phyloP scores from a whole-genome alignment of 2,113 vertebrate species.

The Ceyx margarethae region DNA sequence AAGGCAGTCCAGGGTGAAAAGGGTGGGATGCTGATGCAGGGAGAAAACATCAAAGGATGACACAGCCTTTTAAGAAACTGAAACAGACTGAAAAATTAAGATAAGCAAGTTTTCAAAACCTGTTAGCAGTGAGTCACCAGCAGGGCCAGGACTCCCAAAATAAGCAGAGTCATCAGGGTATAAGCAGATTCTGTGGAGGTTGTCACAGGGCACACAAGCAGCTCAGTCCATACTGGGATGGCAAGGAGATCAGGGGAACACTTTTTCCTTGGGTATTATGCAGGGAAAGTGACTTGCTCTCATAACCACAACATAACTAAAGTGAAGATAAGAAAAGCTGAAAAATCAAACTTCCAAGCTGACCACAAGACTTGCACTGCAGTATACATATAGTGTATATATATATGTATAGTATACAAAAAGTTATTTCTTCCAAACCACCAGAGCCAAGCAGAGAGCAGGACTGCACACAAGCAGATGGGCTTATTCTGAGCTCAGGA shows the following conservation, averaged over 20 bases:
- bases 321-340: not conserved
- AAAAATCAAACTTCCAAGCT: not conserved
- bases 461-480: not conserved
- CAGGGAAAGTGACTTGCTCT: not conserved
- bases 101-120: not conserved
- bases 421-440: not conserved
- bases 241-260: not conserved
- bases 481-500: not conserved
- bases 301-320: not conserved
- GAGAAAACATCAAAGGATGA: slow-evolving; percentile 53
- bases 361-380: not conserved
- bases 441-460: not conserved
- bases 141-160: not conserved
- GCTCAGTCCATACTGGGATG: not conserved
- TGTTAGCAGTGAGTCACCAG: not conserved
- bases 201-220: accelerated
- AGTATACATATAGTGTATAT: not conserved
- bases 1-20: slow-evolving; percentile 11
- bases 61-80: slow-evolving; percentile 13
- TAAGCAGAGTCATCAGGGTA: not conserved
- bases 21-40: slow-evolving; percentile 37
- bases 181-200: not conserved
- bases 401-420: not conserved
- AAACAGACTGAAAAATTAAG: slow-evolving; percentile 36
- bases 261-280: not conserved